Base-by-base conservation (phyloP, 2,888 invertebrate species). In the Smittia aterrima region DNA sequence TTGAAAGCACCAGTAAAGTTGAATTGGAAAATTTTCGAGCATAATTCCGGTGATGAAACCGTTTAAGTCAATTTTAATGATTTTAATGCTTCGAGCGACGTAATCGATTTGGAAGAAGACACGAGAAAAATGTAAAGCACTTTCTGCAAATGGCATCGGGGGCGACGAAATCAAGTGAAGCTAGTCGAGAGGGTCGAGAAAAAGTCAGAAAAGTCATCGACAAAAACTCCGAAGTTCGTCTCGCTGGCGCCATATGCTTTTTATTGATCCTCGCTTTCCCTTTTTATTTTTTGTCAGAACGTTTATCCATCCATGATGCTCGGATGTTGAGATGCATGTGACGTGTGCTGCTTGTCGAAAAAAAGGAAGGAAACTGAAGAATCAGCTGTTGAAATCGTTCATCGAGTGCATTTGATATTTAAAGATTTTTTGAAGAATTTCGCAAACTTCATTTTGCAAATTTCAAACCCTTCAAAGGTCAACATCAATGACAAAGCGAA, bases 51-150 rank as follows among this genome's bases (percentile, higher is more conserved):
- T n/a, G 64, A 64, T 27, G 58, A 25, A 64, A 64, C 24, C 64
- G 25, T 72, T 70, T 27, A 72, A 72, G 72, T 62, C 40, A 62
- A 18, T 32, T 72, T 72, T 72, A 58, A 70, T 70, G 70, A 25
- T 70, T 70, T 54, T 70, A 70, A 72, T 72, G 62, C 72, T 38
- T n/a, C n/a, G 27, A 62, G 38, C 22, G 18, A 38, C 53, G 58
- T 72, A 54, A 72, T 72, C 72, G 72, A 72, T 72, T 72, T 62
- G 20, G 25, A 47, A 47, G 18, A 18, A 47, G 18, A 47, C 32
- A 32, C 32, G 32, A 32, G 32, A 32, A 32, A 32, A 32, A 32
- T 9, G 32, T 47, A 1, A 6, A 58, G 20, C 22, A 64, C 64
- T 25, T 64, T 27, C 9, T 20, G 25, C 27, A 24, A 64, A 64